These are phyloP conservation scores for Alentia gelatinosa DNA, from an alignment of 2,888 invertebrate species.

Conservation along the genomic window DNA sequence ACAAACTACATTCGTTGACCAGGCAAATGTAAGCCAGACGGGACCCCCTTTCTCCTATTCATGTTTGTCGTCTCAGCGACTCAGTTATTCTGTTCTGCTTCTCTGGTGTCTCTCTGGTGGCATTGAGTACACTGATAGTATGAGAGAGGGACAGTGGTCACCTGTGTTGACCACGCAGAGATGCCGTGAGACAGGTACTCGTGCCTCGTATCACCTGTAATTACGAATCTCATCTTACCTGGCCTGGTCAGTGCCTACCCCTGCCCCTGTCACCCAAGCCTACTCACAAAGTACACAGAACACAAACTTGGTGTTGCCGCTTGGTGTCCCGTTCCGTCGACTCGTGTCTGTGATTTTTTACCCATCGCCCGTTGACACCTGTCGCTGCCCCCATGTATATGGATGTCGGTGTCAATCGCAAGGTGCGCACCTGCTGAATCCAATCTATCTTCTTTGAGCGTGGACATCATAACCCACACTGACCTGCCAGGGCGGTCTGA, in stretches of 20 bases:
- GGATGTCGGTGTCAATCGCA: background rate
- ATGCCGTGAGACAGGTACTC: background rate
- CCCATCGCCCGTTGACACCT: background rate
- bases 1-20: no score
- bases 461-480: slow-evolving; percentile 10
- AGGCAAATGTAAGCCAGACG: no score
- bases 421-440: background rate
- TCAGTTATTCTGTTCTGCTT: no score
- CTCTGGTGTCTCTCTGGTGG: no score
- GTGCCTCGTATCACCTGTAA: background rate
- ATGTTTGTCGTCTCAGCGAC: no score
- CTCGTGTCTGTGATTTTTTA: background rate
- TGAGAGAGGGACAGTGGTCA: no score
- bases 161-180: background rate
- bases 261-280: background rate
- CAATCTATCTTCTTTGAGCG: background rate
- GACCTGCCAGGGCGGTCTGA: background rate
- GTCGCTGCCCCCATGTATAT: background rate
- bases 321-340: background rate
- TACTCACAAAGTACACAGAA: background rate
- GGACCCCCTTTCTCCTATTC: no score
- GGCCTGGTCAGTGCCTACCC: background rate
- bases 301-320: background rate
- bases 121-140: no score
- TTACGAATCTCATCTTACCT: background rate